Percentiles rank a stretch among this genome's conserved stretches.
Evolutionary conservation across 2,113 vertebrate genomes (phyloP).

Genomic region (Pomatostomus ruficeps): DNA sequence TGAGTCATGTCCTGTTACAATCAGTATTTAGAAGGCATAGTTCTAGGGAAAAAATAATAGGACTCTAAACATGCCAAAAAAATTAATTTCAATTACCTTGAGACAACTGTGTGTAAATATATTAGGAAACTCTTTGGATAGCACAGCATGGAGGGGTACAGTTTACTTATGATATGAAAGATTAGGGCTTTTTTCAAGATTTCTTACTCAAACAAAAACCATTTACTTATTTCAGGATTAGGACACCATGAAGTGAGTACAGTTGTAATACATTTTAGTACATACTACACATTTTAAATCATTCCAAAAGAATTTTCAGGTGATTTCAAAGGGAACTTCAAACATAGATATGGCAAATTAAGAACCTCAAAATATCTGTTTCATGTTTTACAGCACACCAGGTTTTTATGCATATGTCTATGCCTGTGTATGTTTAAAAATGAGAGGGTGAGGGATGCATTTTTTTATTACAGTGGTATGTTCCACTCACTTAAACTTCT

Average conservation of each 20-base stretch:
- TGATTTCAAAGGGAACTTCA: not conserved
- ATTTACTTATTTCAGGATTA: not conserved
- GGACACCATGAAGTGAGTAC: not conserved
- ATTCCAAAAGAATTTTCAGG: not conserved
- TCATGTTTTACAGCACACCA: not conserved
- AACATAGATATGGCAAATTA: not conserved
- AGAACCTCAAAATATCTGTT: not conserved
- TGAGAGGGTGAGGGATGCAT: fast-evolving
- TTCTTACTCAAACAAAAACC: not conserved
- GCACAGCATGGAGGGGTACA: not conserved
- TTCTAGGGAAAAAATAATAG: not conserved
- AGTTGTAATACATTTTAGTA: not conserved
- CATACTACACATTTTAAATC: not conserved
- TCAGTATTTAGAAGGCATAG: not conserved
- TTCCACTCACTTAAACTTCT: not conserved
- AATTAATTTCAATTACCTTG: not conserved
- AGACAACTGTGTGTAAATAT: not conserved
- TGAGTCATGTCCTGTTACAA: not conserved
- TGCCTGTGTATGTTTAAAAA: not conserved
- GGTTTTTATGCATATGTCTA: fast-evolving
- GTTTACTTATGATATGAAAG: not conserved
- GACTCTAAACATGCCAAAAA: not conserved
- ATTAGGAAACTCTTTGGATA: not conserved
- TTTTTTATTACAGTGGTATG: not conserved
- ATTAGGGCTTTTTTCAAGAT: not conserved